These are phyloP conservation scores for Anarrhichthys ocellatus DNA, from an alignment of 2,113 vertebrate genomes.

Conservation along the genomic window DNA sequence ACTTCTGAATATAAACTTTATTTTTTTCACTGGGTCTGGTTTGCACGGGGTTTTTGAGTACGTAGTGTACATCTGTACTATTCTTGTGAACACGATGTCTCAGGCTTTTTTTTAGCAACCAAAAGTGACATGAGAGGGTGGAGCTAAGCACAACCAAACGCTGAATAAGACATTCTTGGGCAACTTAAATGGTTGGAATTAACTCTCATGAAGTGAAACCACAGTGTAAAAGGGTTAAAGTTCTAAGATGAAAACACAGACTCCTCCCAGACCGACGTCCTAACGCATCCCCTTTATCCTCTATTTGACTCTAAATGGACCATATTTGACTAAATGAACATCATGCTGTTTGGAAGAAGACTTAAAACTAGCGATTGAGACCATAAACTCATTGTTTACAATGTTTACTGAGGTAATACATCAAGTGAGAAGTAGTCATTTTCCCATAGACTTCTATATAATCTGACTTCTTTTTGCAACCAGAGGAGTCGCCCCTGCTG, in stretches of 20 bases:
- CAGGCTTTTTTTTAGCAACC: background rate
- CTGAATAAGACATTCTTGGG: background rate
- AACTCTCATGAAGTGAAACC: background rate
- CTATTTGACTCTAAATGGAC: background rate
- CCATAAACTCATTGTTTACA: background rate
- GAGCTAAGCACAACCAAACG: background rate
- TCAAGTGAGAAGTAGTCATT: background rate
- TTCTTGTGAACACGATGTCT: background rate
- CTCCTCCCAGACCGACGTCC: background rate
- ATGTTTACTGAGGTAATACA: background rate
- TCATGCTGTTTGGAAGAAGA: background rate
- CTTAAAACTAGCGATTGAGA: background rate
- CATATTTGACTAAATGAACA: background rate
- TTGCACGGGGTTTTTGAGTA: background rate
- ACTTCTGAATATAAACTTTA: background rate
- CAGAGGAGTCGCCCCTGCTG: too few relatives aligned
- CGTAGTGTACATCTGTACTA: background rate
- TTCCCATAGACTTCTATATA: background rate
- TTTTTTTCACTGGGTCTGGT: background rate
- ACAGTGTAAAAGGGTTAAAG: background rate
- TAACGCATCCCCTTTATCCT: too few relatives aligned
- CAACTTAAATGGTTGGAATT: background rate
- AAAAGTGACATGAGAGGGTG: background rate
- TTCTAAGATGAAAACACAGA: background rate
- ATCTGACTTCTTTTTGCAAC: too few relatives aligned